Evolutionary conservation across 2,113 vertebrate species (phyloP).

Genomic region (Apeltes quadracus): DNA sequence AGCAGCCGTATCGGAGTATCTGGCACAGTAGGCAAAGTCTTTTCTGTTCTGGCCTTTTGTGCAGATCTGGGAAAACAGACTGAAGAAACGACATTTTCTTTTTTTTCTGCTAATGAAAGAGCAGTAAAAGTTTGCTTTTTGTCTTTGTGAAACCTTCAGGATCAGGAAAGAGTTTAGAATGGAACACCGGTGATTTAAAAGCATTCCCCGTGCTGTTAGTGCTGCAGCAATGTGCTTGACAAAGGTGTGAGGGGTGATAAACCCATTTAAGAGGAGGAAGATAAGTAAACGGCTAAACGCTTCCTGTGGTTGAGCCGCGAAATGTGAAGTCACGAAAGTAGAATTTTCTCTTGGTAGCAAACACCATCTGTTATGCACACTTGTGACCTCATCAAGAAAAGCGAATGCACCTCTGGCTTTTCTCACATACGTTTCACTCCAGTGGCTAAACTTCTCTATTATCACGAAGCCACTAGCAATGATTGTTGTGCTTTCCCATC

Average conservation of each 20-base stretch:
- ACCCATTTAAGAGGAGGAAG: constrained; percentile 41
- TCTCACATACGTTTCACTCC: constrained; percentile 34
- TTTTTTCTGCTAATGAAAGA: constrained; percentile 1
- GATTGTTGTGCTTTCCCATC: constrained; percentile 35
- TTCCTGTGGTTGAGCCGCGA: constrained; percentile 49
- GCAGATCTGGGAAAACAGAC: constrained; percentile 9
- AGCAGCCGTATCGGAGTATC: constrained; percentile 10
- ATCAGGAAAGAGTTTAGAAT: constrained; percentile 1
- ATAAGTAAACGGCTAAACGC: constrained; percentile 53
- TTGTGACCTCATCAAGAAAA: constrained; percentile 55
- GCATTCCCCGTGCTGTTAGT: background rate
- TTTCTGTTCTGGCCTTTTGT: constrained; percentile 10
- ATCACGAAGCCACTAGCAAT: constrained; percentile 27
- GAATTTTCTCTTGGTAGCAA: constrained; percentile 62
- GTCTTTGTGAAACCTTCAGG: constrained; percentile 7
- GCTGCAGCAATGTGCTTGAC: constrained; percentile 16
- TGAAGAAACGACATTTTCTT: background rate
- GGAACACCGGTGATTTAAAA: constrained; percentile 4
- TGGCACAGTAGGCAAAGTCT: background rate
- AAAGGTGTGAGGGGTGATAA: constrained; percentile 33
- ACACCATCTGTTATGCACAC: constrained; percentile 69
- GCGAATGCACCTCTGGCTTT: constrained; percentile 43
- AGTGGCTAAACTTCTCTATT: constrained; percentile 40
- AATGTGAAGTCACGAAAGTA: constrained; percentile 54
- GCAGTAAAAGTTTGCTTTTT: constrained; percentile 9